phyloP scores from a whole-genome alignment of 1,140 invertebrate species.

The Bombus consobrinus region DNA sequence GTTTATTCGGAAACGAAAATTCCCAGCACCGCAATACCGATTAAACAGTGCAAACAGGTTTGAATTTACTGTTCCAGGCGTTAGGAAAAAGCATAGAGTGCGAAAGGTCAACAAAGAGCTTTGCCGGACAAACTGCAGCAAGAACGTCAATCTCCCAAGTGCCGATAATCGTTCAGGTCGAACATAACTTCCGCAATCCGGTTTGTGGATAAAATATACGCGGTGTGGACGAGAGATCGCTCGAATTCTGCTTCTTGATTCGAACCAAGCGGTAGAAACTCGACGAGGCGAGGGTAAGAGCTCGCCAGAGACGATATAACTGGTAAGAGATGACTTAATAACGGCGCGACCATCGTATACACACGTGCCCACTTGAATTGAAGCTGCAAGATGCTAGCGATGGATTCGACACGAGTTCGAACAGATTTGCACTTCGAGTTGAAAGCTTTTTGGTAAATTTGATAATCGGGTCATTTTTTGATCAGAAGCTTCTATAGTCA shows the following conservation, averaged over 20 bases:
- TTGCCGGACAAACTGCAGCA: neutral
- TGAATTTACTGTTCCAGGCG: neutral
- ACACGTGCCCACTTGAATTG: slow-evolving; percentile 57
- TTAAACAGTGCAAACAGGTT: slow-evolving; percentile 16
- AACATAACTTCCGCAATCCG: slow-evolving; percentile 13
- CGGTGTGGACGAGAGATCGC: neutral
- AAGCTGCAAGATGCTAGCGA: neutral
- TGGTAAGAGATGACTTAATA: slow-evolving; percentile 81
- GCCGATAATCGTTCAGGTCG: slow-evolving; percentile 12
- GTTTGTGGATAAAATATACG: neutral
- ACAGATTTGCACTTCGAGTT: neutral
- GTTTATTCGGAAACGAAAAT: neutral
- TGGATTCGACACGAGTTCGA: neutral
- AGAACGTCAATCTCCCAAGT: slow-evolving; percentile 20
- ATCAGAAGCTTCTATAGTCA: no score
- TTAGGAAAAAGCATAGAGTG: neutral
- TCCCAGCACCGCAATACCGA: neutral
- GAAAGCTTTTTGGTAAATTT: neutral
- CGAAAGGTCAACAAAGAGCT: neutral
- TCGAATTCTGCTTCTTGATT: slow-evolving; percentile 36
- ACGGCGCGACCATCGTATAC: slow-evolving; percentile 69
- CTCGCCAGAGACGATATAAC: slow-evolving; percentile 72
- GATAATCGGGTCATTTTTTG: neutral
- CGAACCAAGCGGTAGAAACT: neutral
- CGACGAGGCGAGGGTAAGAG: neutral